A percentile compares a stretch with the other conserved stretches of the same genome.
Conservation (phyloP, 2,888 invertebrate species). For the Dugesia japonica region DNA sequence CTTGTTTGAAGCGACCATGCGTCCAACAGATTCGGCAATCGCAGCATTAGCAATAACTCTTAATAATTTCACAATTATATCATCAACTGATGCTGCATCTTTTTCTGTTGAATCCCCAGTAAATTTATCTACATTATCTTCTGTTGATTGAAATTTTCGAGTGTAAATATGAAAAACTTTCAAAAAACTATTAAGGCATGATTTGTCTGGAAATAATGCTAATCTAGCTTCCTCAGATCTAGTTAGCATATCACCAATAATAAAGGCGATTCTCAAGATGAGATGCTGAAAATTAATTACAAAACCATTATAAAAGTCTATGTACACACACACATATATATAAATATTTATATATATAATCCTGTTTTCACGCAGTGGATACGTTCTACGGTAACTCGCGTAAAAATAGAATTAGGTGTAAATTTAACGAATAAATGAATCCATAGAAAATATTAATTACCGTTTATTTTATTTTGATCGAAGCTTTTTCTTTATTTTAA, state of each 20-base stretch:
- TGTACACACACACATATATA: no score
- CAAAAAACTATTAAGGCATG: constrained; percentile 41
- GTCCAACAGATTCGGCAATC: constrained; percentile 62
- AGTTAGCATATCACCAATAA: constrained; percentile 68
- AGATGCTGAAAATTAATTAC: constrained; percentile 48
- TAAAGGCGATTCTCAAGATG: constrained; percentile 63
- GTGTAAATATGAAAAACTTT: constrained; percentile 42
- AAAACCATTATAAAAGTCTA: background rate
- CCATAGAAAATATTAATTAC: no score
- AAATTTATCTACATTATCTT: background rate
- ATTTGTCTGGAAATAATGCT: constrained; percentile 41
- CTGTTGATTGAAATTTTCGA: background rate
- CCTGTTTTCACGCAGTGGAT: no score
- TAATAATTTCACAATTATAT: constrained; percentile 51
- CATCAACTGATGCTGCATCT: constrained; percentile 44
- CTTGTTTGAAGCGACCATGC: constrained; percentile 51
- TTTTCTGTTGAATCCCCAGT: background rate
- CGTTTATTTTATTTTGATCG: no score
- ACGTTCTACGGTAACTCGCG: no score
- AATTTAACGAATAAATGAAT: no score
- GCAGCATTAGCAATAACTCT: constrained; percentile 71
- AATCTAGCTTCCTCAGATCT: constrained; percentile 58
- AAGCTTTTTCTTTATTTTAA: no score
- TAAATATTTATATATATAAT: no score
- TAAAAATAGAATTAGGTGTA: no score